Base-by-base conservation (phyloP, 2,113 vertebrate species). In the Cyprinus carpio region DNA sequence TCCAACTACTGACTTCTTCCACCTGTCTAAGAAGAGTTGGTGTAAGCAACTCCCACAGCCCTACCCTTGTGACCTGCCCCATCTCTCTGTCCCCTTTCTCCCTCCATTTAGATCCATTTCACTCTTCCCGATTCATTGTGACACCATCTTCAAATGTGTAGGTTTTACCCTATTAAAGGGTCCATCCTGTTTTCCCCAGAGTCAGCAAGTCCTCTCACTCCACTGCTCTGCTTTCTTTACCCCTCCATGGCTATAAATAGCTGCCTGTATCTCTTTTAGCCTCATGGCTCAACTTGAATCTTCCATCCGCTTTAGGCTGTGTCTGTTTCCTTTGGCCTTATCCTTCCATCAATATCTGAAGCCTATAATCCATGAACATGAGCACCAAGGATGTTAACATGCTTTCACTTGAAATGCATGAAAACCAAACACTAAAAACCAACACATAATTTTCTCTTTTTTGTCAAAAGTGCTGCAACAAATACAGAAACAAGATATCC, bases 91-190 rank as follows among this genome's bases (percentile, higher is more conserved):
- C 88, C 88, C 20, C 54, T 37, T 76, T 82, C 89, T 89, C 18
- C 29, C 56, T 76, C 46, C 49, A 78, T 88, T 87, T 85, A 84
- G 67, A 85, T 89, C 85, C 60, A 29, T 81, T 88, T 88, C 87
- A 85, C 72, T 88, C 83, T 84, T 58, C 83, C 72, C 82, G 83
- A 90, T 85, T n/a, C 27, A 46, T 62, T 85, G 80, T 87, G 86
- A 86, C 89, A 89, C 51, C 18, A 81, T 62, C 83, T 77, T 89
- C 51, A 84, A 86, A 81, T 83, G 58, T 87, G 77, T 87, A 89
- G 84, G 87, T 88, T 89, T 84, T 86, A 80, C 85, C 74, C 79
- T 81, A 88, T 86, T 87, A 87, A 82, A 87, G 87, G 85, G 82
- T 83, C 87, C 54, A 88, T 88, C 31, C 72, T 81, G 75, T 65